Base-by-base conservation (phyloP, 1,140 invertebrate genomes). In the Rhopalosiphum padi region DNA sequence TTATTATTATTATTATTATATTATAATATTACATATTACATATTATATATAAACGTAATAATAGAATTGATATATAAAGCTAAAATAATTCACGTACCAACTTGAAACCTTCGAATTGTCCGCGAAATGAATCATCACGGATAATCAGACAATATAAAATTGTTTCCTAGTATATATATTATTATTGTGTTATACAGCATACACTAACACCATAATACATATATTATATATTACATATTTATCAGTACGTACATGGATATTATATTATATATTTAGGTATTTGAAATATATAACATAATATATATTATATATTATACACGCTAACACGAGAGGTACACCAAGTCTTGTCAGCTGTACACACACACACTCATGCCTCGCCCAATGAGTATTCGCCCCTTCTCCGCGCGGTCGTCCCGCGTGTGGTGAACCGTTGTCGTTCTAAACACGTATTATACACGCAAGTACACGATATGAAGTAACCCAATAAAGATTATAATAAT, bases 381-480 rank as follows among this genome's bases (percentile, higher is more conserved):
- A 89, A n/a, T 77, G 5, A 4, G 15, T 77, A n/a, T 89, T 37
- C 46, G 35, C 43, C 87, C 35, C 48, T 35, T 89, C 87, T 22
- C 8, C n/a, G 23, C 15, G 15, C 25, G 30, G 25, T 88, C 86
- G 86, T 46, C 46, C 11, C 23, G 43, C 4, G 60, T 5, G 60
- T n/a, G 35, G 25, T 48, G 43, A 46, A 30, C 86, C 46, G 86
- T 41, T n/a, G 87, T 89, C 18, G 43, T 48, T 53, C 35, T 18
- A 37, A 51, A 51, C 87, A 22, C 51, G 43, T 89, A 46, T n/a
- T 51, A 41, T 53, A 53, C 30, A 35, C 35, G 87, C 51, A 22
- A 51, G 87, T 35, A 41, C 30, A 89, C 60, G 60, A 35, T 89
- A 53, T n/a, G 46, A 89, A n/a, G n/a, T 89, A 89, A 89, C 87